phyloP scores from a whole-genome alignment of 2,113 vertebrate species.

The Nesospiza acunhae region DNA sequence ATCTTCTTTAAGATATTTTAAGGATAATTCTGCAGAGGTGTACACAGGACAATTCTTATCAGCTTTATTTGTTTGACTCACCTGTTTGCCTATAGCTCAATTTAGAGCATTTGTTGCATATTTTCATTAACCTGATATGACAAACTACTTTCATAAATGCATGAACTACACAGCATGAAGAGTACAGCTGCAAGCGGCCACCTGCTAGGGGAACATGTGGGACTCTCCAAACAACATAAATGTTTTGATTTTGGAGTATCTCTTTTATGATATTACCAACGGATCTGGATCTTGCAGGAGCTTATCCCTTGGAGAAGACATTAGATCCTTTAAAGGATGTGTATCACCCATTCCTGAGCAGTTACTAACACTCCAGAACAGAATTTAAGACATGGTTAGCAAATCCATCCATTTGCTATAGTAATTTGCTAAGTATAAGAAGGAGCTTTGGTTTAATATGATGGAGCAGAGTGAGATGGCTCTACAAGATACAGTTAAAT shows the following conservation, averaged over 20 bases:
- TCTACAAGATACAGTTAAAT: neutral
- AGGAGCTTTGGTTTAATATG: neutral
- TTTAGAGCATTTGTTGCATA: neutral
- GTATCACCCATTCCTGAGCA: neutral
- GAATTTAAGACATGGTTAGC: neutral
- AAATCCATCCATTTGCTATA: neutral
- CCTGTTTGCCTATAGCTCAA: neutral
- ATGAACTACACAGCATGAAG: neutral
- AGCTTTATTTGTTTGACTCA: neutral
- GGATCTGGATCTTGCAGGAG: neutral
- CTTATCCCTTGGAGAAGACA: neutral
- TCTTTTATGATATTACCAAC: neutral
- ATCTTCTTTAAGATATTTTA: neutral
- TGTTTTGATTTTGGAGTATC: neutral
- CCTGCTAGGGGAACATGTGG: neutral
- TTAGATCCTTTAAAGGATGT: neutral
- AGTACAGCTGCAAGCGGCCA: neutral
- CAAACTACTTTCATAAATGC: neutral
- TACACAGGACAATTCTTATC: neutral
- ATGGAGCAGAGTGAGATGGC: neutral
- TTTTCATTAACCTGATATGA: neutral
- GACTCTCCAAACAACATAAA: neutral
- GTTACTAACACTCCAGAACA: neutral
- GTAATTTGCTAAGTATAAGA: neutral
- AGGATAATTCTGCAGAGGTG: neutral